Evolutionary conservation across 2,113 vertebrate species (phyloP).

Genomic region (Pseudorasbora parva): DNA sequence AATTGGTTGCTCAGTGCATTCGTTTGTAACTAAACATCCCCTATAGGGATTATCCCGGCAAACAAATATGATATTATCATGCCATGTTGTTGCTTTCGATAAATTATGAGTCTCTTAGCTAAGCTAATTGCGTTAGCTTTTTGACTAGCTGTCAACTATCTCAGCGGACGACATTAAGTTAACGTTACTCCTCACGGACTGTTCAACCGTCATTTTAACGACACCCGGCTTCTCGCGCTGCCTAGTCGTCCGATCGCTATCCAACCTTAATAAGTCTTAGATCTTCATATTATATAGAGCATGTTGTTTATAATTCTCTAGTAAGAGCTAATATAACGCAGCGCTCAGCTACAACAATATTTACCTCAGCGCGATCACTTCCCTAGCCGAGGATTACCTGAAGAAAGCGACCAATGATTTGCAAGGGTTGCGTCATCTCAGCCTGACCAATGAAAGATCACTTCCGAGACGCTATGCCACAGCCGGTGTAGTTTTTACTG

Average conservation of each 20-base stretch:
- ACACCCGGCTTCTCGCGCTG: not conserved
- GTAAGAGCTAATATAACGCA: not conserved
- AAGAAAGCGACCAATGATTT: slow-evolving; percentile 7
- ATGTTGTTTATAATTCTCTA: not conserved
- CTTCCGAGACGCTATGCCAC: not conserved
- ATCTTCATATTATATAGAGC: no score
- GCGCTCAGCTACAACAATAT: not conserved
- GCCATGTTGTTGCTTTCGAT: not conserved
- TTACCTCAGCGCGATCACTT: not conserved
- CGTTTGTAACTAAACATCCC: not conserved
- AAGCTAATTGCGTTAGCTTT: not conserved
- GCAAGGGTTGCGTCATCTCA: not conserved
- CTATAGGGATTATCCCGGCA: not conserved
- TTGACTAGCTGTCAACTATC: slow-evolving; percentile 57
- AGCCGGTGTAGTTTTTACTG: not conserved
- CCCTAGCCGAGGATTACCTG: slow-evolving; percentile 29
- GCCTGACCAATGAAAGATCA: slow-evolving; percentile 1
- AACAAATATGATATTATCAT: not conserved
- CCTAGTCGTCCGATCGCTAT: not conserved
- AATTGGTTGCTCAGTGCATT: not conserved
- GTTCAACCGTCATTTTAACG: not conserved
- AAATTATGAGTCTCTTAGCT: slow-evolving; percentile 2
- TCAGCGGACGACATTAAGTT: slow-evolving; percentile 1
- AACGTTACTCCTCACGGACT: slow-evolving; percentile 10
- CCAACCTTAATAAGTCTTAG: not conserved